These are phyloP conservation scores for Coreius guichenoti DNA, from an alignment of 2,797 vertebrate genomes.

Conservation along the genomic window DNA sequence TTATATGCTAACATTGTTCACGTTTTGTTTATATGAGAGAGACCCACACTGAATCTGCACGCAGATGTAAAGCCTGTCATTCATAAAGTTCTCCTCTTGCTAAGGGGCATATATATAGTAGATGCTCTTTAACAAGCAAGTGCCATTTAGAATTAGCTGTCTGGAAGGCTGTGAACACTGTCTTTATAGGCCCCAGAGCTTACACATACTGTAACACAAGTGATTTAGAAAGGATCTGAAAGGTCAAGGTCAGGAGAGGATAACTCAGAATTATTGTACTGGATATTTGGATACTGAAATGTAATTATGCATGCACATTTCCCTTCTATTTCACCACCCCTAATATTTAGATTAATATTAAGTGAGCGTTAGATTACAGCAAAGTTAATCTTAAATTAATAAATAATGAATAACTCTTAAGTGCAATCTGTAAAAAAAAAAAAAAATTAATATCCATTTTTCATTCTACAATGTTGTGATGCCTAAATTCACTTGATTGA, in stretches of 20 bases:
- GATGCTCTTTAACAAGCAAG: constrained; percentile 1
- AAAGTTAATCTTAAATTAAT: not conserved
- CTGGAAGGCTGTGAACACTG: constrained; percentile 11
- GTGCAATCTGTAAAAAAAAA: not conserved
- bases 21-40: not conserved
- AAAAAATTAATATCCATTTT: not conserved
- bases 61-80: not conserved
- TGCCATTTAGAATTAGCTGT: constrained; percentile 9
- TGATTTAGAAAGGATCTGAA: constrained; percentile 16
- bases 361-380: constrained; percentile 1
- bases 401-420: not conserved
- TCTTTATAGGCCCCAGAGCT: not conserved
- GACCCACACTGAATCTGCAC: not conserved
- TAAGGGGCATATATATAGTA: not conserved
- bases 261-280: not conserved
- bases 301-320: not conserved
- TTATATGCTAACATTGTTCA: constrained; percentile 24
- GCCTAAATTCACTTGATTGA: not conserved
- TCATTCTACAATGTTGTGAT: not conserved
- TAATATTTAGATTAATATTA: not conserved
- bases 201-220: constrained; percentile 2
- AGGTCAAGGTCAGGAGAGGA: not conserved
- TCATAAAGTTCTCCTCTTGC: constrained; percentile 13
- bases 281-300: not conserved
- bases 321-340: not conserved